These are phyloP conservation scores for Heliconius sara DNA, from an alignment of 2,888 invertebrate species.

Conservation along the genomic window DNA sequence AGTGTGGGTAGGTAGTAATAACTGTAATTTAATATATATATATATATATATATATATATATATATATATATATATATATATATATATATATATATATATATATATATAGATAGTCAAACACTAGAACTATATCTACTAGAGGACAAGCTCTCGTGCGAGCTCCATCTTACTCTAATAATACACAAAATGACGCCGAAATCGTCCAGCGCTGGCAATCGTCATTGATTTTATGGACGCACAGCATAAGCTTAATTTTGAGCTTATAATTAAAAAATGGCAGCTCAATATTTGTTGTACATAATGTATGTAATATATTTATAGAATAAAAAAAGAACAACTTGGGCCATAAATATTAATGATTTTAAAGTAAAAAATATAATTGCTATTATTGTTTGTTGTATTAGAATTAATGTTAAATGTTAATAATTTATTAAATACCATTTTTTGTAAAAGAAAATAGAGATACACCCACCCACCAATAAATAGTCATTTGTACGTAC, in stretches of 20 bases:
- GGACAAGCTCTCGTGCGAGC: constrained; percentile 49
- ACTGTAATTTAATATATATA: constrained; percentile 40
- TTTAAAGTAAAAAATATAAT: too few species aligned
- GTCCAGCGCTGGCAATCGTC: constrained; percentile 58
- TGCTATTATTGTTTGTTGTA: too few species aligned
- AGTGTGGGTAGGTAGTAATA: constrained; percentile 12
- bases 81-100: not conserved
- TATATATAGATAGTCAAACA: constrained; percentile 32
- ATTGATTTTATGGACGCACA: constrained; percentile 70
- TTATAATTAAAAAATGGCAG: not conserved
- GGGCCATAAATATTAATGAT: too few species aligned
- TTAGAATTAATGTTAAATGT: too few species aligned
- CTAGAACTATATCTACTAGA: constrained; percentile 26
- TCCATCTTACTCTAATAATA: constrained; percentile 55
- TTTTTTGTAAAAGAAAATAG: too few species aligned
- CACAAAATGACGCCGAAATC: constrained; percentile 49
- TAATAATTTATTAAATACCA: too few species aligned
- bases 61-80: too few species aligned
- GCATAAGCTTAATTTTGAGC: constrained; percentile 69
- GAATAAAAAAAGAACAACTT: not conserved
- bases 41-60: not conserved
- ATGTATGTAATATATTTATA: too few species aligned
- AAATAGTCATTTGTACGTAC: not conserved
- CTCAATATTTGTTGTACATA: not conserved
- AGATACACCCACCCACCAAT: not conserved